Base-by-base conservation (phyloP, 2,113 vertebrate genomes). In the Osmerus eperlanus region DNA sequence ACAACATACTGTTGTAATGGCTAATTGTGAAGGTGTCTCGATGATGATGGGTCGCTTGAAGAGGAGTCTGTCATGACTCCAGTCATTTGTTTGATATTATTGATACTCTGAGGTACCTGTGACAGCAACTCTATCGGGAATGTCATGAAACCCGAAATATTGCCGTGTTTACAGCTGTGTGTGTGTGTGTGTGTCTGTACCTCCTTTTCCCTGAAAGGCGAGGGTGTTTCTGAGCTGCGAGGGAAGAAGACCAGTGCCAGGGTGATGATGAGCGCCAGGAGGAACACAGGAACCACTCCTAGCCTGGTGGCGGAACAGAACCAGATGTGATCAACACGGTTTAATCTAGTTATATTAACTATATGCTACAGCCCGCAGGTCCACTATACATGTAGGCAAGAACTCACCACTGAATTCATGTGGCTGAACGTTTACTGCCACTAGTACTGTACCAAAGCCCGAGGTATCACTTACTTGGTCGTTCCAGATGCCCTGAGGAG, bases 221-320 rank as follows among this genome's bases (percentile, higher is more conserved):
- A 81, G 9, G 91, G 82, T 6, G 84, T 85, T 71, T 95, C 93
- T 13, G 91, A 79, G 62, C 90, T 91, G 41, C 93, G 93, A 11
- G 95, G 95, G 70, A 96, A 94, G 69, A 95, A 88, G 76, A 95
- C 79, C 68, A 97, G 81, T 11, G 78, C 78, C 25, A 92, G 64
- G 0, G 94, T 95, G 80, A 93, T 19, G 72, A 83, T 83, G 67
- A 95, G 65, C 53, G 95, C 93, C 65, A 93, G 66, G 0, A 96
- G 70, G 73, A 94, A 86, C 28, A 94, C 64, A 0, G 91, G 91
- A 68, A 94, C 28, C 14, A 91, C 82, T 2, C 87, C 91, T 61
- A 95, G 87, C 83, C 95, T 96, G 81, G 80, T 23, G 2, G 67
- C 54, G 74, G 67, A 58, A 75, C 32, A 73, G 36, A 70, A 81